Base-by-base conservation (phyloP, 2,888 invertebrate genomes). In the Xanthorhoe designata region DNA sequence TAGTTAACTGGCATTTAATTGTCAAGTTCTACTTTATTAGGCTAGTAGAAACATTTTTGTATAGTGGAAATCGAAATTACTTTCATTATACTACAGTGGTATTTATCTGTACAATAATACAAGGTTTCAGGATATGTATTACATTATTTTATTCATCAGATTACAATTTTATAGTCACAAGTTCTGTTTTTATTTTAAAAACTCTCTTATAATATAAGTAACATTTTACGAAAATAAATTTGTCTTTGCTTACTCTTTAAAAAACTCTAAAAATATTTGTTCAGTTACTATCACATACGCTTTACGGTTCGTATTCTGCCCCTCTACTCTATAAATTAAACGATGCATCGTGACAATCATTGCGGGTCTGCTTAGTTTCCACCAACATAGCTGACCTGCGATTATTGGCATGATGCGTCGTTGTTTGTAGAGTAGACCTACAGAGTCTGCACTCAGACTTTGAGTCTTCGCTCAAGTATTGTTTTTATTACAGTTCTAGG, bases 151-250 rank as follows among this genome's bases (percentile, higher is more conserved):
- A 87, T 89, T 88, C 83, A 80, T 74, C 76, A 81, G 79, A 90
- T 88, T 91, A 91, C 86, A 90, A 75, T 85, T 82, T 82, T 88
- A 88, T 85, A 82, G 90, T 89, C 89, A 88, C 86, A 85, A 72
- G 47, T 69, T 7, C 69, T 66, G 62, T 71, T 9, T 84, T 84
- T 86, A 80, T 68, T 78, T 65, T 42, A 42, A 18, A 3, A 32
- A 32, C 24, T 7, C 13, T 13, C 6, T n/a, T 9, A 47, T 10
- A 18, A 49, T 9, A 6, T 32, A n/a, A n/a, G n/a, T n/a, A n/a
- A n/a, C n/a, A n/a, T 32, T 7, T 32, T 32, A 7, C 18, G 9
- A 8, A 8, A 50, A 18, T 17, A 50, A 24, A 24, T 50, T 35
- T 10, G 9, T 9, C 38, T 13, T 7, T 32, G 32, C 32, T n/a